Conservation (phyloP, 1,140 invertebrate genomes). For the Anastatus disparis region DNA sequence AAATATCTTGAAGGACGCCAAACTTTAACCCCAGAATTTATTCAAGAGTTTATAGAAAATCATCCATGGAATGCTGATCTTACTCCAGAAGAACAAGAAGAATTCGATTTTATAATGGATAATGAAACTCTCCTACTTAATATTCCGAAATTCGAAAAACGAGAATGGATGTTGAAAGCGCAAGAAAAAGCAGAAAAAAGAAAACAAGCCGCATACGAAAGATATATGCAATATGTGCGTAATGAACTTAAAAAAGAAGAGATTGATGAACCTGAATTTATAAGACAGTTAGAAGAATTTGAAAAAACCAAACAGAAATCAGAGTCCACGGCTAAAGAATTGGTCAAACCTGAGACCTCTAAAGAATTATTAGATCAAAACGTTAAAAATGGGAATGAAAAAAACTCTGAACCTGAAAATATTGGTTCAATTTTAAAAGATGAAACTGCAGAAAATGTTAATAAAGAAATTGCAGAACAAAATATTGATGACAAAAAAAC, state of each 20-base stretch:
- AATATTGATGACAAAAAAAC: too few species aligned
- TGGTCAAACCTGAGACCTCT: too few species aligned
- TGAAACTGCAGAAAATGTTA: background rate
- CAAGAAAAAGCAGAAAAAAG: background rate
- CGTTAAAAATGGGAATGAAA: too few species aligned
- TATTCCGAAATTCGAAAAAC: slow-evolving; percentile 13
- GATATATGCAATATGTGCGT: background rate
- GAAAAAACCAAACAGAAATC: too few species aligned
- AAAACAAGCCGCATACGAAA: background rate
- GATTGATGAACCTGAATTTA: slow-evolving; percentile 22
- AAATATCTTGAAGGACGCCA: too few species aligned
- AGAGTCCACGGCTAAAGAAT: too few species aligned
- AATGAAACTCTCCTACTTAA: slow-evolving; percentile 10
- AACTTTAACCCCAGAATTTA: slow-evolving; percentile 19
- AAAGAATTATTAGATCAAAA: too few species aligned
- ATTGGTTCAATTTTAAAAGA: too few species aligned
- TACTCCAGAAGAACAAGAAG: slow-evolving; percentile 35
- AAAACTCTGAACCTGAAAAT: too few species aligned
- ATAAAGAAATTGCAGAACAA: background rate
- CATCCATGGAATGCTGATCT: slow-evolving; percentile 38
- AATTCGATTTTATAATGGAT: slow-evolving; percentile 30
- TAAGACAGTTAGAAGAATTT: slow-evolving; percentile 33
- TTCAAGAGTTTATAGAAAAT: slow-evolving; percentile 25
- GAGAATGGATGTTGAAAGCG: slow-evolving; percentile 7
- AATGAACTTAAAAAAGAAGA: slow-evolving; percentile 12